A percentile compares a stretch with the other conserved stretches of the same genome.
phyloP scores from a whole-genome alignment of 2,113 vertebrate species.

The Columba livia region DNA sequence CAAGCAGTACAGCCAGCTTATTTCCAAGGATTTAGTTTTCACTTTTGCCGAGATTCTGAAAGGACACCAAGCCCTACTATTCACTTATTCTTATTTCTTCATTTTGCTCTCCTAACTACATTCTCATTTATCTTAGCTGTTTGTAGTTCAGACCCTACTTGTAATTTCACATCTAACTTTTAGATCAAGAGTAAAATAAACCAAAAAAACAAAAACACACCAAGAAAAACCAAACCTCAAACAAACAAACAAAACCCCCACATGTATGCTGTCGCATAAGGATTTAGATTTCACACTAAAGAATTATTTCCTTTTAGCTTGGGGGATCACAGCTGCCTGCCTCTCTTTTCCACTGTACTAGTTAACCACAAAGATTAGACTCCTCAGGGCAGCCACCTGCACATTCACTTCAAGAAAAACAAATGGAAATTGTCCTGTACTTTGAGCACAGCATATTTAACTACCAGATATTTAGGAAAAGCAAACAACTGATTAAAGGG shows the following conservation, averaged over 20 bases:
- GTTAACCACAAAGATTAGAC: not conserved
- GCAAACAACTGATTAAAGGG: not conserved
- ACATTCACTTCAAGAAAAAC: not conserved
- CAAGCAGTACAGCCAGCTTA: not conserved
- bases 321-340: not conserved
- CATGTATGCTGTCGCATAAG: not conserved
- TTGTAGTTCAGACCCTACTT: not conserved
- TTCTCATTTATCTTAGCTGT: not conserved
- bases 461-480: not conserved
- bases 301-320: not conserved
- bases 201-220: not conserved
- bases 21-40: not conserved
- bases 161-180: not conserved
- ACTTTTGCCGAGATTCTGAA: not conserved
- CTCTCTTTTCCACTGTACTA: not conserved
- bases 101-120: not conserved
- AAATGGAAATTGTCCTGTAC: not conserved
- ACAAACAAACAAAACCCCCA: too few species aligned
- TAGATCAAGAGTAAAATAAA: not conserved
- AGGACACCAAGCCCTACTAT: not conserved
- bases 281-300: not conserved
- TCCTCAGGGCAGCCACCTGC: not conserved
- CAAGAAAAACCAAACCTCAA: not conserved
- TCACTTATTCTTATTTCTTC: not conserved
- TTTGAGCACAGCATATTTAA: not conserved